Conservation (phyloP, 2,113 vertebrate species). For the Candoia aspera region DNA sequence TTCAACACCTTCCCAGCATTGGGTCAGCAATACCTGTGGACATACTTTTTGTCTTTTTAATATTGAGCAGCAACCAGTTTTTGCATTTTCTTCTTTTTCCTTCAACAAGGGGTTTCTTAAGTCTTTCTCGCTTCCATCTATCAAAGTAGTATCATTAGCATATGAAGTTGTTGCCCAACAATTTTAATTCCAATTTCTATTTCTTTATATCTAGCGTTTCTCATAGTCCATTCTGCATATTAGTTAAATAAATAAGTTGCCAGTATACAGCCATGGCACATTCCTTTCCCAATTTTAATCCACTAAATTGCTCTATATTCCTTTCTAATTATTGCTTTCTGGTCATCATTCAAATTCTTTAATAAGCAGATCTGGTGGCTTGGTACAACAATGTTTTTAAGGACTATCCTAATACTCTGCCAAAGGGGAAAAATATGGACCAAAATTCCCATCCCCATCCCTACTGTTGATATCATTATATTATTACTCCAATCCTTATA, state of each 20-base stretch:
- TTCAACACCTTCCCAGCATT: too few species aligned
- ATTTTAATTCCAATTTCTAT: background rate
- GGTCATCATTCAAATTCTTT: background rate
- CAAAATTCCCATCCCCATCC: background rate
- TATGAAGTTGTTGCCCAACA: background rate
- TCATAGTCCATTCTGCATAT: background rate
- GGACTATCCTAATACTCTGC: background rate
- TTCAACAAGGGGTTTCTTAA: background rate
- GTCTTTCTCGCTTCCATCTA: background rate
- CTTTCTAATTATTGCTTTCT: background rate
- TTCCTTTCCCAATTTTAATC: background rate
- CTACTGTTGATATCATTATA: background rate
- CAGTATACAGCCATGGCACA: background rate
- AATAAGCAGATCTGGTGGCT: background rate
- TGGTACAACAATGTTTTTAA: background rate
- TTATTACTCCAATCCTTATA: background rate
- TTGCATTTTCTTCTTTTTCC: background rate
- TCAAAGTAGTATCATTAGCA: background rate
- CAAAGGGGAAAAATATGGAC: background rate
- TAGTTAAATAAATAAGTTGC: background rate
- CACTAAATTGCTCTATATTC: background rate
- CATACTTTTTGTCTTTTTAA: too few species aligned
- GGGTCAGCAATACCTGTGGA: too few species aligned
- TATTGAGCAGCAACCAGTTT: background rate
- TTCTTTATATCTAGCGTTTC: background rate